Evolutionary conservation across 2,888 invertebrate species (phyloP), one percentile per base, ranked within the genome.

Genomic region (Amphiduros pacificus): DNA sequence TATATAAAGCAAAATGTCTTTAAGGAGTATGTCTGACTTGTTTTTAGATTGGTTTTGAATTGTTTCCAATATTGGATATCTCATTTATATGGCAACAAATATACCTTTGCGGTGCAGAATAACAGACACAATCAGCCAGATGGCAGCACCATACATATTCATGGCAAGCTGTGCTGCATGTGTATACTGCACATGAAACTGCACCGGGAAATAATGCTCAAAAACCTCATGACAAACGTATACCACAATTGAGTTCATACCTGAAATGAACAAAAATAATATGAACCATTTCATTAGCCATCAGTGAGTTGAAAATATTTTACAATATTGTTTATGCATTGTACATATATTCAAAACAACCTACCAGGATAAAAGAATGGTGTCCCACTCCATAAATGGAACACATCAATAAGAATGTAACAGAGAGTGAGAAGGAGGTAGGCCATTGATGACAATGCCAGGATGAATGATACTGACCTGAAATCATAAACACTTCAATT

Each of bases 221-320:
- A 91, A 88, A 1, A 95, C 78, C 24, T 87, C 88, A 78, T 95
- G 95, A 0, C 94, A 94, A 17, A 93, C 86, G 82, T 95, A 97
- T 73, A 97, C 85, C 1, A 93, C 85, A 60, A 94, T 91, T 24
- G 95, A 90, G 84, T 97, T 97, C 88, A 93, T 92, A 14, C 97
- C 96, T 85, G 75, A 24, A 77, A 75, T n/a, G n/a, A n/a, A n/a
- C n/a, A n/a, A n/a, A n/a, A n/a, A n/a, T n/a, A n/a, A n/a, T n/a
- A n/a, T n/a, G n/a, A n/a, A n/a, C n/a, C n/a, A n/a, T n/a, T n/a
- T n/a, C n/a, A n/a, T n/a, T n/a, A n/a, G n/a, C n/a, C n/a, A n/a
- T n/a, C n/a, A n/a, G n/a, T n/a, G n/a, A n/a, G n/a, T n/a, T n/a
- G n/a, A n/a, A n/a, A n/a, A n/a, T n/a, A n/a, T n/a, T n/a, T n/a